These are phyloP conservation scores for Oryzias woworae DNA, from an alignment of 2,113 vertebrate species.

Conservation along the genomic window DNA sequence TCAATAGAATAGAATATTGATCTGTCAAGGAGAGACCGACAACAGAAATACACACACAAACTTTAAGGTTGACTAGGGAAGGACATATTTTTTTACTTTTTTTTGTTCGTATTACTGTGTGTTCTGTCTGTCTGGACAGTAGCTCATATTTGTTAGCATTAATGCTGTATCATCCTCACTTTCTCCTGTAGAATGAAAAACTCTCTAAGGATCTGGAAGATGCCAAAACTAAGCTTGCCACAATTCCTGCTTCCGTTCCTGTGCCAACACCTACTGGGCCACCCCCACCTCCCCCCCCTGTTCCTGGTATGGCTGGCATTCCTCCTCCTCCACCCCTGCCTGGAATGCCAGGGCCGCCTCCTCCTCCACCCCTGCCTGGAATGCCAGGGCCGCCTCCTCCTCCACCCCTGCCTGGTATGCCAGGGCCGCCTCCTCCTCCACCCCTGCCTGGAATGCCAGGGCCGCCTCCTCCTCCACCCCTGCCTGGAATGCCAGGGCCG, in stretches of 20 bases:
- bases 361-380: constrained; percentile 51
- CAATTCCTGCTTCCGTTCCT: constrained; percentile 67
- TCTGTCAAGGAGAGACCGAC: too few relatives aligned
- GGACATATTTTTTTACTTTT: too few relatives aligned
- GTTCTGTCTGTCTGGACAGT: neutral
- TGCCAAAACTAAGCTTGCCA: constrained; percentile 77
- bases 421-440: constrained; percentile 47
- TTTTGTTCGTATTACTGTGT: too few relatives aligned
- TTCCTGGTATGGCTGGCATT: neutral
- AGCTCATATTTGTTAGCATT: neutral
- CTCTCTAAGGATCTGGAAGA: constrained; percentile 84
- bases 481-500: constrained; percentile 24
- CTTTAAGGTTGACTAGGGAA: too few relatives aligned
- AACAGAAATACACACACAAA: too few relatives aligned
- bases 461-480: constrained; percentile 19
- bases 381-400: constrained; percentile 23
- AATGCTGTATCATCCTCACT: neutral
- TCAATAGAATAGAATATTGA: too few relatives aligned
- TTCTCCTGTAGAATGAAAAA: constrained; percentile 73
- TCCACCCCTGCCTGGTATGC: constrained; percentile 52
- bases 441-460: constrained; percentile 47
- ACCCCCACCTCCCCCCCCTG: constrained; percentile 41
- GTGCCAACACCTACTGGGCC: constrained; percentile 58
- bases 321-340: constrained; percentile 17
- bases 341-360: constrained; percentile 15